Percentiles rank a stretch among this genome's conserved stretches.
Evolutionary conservation across 1,140 invertebrate species (phyloP).

Genomic region (Papilio dardanus): DNA sequence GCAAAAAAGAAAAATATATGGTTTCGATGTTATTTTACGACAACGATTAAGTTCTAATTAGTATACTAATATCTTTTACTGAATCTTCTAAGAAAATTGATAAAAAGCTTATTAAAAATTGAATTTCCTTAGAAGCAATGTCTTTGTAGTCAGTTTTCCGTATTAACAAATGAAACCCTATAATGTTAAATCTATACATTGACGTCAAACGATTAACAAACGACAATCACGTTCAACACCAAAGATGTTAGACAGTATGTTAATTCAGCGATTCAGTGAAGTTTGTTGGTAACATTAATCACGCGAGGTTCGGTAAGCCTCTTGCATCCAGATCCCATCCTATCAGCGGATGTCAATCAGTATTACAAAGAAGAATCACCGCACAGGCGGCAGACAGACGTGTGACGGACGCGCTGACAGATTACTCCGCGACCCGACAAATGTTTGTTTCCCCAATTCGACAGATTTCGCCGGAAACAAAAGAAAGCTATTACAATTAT

Average conservation of each 20-base stretch:
- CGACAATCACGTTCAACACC: background rate
- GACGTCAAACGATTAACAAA: too few relatives aligned
- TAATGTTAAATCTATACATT: too few relatives aligned
- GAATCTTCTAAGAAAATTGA: too few relatives aligned
- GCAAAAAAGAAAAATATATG: too few relatives aligned
- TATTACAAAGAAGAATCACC: conserved; percentile 56
- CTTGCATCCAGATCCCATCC: conserved; percentile 48
- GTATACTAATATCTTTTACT: too few relatives aligned
- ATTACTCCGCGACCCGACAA: conserved; percentile 35
- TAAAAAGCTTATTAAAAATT: too few relatives aligned
- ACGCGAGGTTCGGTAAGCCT: conserved; percentile 46
- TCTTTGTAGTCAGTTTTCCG: too few relatives aligned
- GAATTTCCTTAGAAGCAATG: too few relatives aligned
- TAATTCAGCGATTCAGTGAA: conserved; percentile 19
- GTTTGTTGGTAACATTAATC: conserved; percentile 46
- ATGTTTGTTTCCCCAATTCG: conserved; percentile 41
- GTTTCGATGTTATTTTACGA: too few relatives aligned
- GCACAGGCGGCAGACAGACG: conserved; percentile 50
- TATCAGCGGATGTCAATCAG: conserved; percentile 57
- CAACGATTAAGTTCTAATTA: too few relatives aligned
- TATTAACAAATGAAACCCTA: too few relatives aligned
- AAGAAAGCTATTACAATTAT: conserved; percentile 29
- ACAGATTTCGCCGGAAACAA: conserved; percentile 34
- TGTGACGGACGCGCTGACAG: conserved; percentile 47
- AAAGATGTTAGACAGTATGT: background rate